phyloP scores from a whole-genome alignment of 2,888 invertebrate species.

The Dryobotodes eremita region DNA sequence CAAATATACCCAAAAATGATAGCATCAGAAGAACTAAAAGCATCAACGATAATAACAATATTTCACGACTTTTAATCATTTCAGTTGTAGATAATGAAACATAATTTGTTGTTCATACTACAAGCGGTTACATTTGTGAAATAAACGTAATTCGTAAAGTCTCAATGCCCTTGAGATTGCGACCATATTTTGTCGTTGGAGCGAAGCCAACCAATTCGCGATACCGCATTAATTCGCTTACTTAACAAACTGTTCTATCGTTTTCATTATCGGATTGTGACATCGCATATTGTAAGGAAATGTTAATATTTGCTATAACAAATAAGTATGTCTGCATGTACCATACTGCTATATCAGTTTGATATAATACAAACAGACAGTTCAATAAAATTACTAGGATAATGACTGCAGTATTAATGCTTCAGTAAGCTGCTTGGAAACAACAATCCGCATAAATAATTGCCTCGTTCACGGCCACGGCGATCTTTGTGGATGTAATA shows the following conservation, averaged over 20 bases:
- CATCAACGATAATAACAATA: slow-evolving; percentile 26
- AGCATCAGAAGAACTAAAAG: slow-evolving; percentile 17
- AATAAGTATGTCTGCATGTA: slow-evolving; percentile 31
- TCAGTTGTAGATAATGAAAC: slow-evolving; percentile 40
- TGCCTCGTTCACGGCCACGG: slow-evolving; percentile 57
- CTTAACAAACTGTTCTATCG: slow-evolving; percentile 71
- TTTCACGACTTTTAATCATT: slow-evolving; percentile 39
- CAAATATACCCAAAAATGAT: slow-evolving; percentile 1
- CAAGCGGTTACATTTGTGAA: slow-evolving; percentile 41
- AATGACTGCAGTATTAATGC: slow-evolving; percentile 34
- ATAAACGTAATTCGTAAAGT: slow-evolving; percentile 75
- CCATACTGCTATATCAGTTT: slow-evolving; percentile 14
- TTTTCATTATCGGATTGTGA: slow-evolving; percentile 65
- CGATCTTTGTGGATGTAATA: slow-evolving; percentile 65
- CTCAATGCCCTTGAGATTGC: slow-evolving; percentile 83
- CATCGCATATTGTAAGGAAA: slow-evolving; percentile 58
- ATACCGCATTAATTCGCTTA: slow-evolving; percentile 80
- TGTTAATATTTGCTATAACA: slow-evolving; percentile 46
- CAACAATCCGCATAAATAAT: slow-evolving; percentile 60
- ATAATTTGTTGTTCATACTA: slow-evolving; percentile 43
- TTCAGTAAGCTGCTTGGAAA: slow-evolving; percentile 49
- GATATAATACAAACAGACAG: slow-evolving; percentile 35
- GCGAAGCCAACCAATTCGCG: slow-evolving; percentile 81
- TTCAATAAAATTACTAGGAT: slow-evolving; percentile 43
- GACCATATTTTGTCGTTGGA: slow-evolving; percentile 80